Evolutionary conservation across 2,113 vertebrate species (phyloP).

Genomic region (Psittacus erithacus): DNA sequence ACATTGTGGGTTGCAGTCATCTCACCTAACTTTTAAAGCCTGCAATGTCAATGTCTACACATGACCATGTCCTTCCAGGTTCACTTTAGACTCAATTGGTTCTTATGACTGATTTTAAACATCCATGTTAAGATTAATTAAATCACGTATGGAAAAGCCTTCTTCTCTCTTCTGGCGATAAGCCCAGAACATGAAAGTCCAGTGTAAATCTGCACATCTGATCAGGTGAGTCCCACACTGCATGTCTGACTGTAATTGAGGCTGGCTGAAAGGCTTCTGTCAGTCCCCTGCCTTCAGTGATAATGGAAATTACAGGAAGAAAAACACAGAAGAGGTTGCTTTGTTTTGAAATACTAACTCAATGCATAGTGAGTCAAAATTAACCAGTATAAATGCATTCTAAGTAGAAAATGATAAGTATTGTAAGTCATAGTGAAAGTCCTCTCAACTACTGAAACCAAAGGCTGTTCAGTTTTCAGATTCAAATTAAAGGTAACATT

Average conservation of each 20-base stretch:
- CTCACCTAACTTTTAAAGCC: background rate
- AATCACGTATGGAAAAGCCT: background rate
- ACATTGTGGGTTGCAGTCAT: background rate
- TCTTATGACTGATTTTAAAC: background rate
- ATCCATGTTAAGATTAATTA: background rate
- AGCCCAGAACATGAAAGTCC: background rate
- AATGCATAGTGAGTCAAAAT: background rate
- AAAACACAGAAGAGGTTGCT: background rate
- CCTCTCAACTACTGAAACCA: background rate
- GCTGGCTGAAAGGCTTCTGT: background rate
- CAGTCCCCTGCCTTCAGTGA: background rate
- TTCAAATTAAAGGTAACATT: background rate
- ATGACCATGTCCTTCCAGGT: background rate
- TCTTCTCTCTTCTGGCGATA: background rate
- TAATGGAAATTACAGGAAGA: background rate
- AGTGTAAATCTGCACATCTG: background rate
- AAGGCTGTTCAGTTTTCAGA: background rate
- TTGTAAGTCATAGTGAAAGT: background rate
- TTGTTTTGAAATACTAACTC: background rate
- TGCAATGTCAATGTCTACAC: rapidly evolving
- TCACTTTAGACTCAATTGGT: background rate
- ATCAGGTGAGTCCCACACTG: background rate
- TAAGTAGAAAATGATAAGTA: background rate
- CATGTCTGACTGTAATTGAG: background rate
- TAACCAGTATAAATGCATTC: background rate